phyloP scores from a whole-genome alignment of 1,140 invertebrate genomes.

The Conus ventricosus region DNA sequence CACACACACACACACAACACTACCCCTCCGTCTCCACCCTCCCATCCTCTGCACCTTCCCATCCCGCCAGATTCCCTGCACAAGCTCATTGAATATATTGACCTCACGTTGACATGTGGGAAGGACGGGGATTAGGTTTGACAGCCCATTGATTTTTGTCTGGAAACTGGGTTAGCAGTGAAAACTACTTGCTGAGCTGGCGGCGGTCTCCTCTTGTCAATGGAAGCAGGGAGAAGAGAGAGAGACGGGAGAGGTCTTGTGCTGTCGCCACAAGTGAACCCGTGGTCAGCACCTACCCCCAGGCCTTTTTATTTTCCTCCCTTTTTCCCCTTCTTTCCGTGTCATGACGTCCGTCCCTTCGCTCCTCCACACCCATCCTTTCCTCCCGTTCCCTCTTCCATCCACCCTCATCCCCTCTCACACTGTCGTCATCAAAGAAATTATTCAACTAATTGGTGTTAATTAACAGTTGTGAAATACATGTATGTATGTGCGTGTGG shows the following conservation, averaged over 20 bases:
- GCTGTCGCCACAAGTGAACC: neutral
- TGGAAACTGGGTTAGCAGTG: slow-evolving; percentile 24
- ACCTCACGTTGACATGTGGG: neutral
- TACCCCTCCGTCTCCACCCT: no score
- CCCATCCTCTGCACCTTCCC: no score
- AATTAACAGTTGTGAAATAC: no score
- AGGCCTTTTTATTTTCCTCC: slow-evolving; percentile 1
- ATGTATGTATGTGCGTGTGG: no score
- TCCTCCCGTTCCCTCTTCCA: no score
- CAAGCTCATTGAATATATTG: neutral
- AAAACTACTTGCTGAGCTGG: neutral
- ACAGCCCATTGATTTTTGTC: neutral
- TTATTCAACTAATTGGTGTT: no score
- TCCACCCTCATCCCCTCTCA: no score
- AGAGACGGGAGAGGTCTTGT: neutral
- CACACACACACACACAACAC: no score
- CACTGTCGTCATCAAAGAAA: no score
- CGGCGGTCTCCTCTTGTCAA: neutral
- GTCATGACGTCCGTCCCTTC: neutral
- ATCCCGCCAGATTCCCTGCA: no score
- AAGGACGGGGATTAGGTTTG: neutral
- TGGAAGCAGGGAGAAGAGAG: neutral
- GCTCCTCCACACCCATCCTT: neutral
- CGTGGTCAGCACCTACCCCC: neutral
- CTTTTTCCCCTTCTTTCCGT: neutral